Percentiles rank a stretch among this genome's conserved stretches.
phyloP scores from a whole-genome alignment of 2,888 invertebrate genomes.

The Melinaea menophilus region DNA sequence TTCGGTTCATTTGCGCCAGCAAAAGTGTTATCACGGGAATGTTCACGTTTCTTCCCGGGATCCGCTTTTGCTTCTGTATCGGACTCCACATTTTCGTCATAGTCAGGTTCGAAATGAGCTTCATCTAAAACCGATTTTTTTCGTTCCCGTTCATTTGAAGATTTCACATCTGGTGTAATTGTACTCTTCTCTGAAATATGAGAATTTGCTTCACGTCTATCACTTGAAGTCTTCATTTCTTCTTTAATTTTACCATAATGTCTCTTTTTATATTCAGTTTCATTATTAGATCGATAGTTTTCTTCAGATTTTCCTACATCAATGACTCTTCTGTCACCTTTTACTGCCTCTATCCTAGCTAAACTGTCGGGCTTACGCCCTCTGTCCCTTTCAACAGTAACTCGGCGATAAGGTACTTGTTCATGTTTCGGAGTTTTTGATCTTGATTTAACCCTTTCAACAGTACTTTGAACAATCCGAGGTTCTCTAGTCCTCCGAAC shows the following conservation, averaged over 20 bases:
- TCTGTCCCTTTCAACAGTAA: slow-evolving; percentile 72
- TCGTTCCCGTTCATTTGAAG: slow-evolving; percentile 60
- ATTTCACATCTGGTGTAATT: slow-evolving; percentile 76
- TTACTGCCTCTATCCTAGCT: slow-evolving; percentile 45
- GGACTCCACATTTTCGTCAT: slow-evolving; percentile 80
- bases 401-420: slow-evolving; percentile 62
- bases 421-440: slow-evolving; percentile 74
- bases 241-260: slow-evolving; percentile 42
- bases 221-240: slow-evolving; percentile 38
- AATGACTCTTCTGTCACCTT: slow-evolving; percentile 50
- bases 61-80: slow-evolving; percentile 81
- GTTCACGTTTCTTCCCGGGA: slow-evolving; percentile 57
- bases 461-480: slow-evolving; percentile 73
- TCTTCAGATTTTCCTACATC: slow-evolving; percentile 49
- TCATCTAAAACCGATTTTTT: slow-evolving; percentile 85
- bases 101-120: slow-evolving; percentile 85
- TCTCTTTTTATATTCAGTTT: slow-evolving; percentile 45
- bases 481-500: slow-evolving; percentile 73
- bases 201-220: slow-evolving; percentile 25
- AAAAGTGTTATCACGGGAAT: slow-evolving; percentile 44
- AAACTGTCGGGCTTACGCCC: slow-evolving; percentile 56
- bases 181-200: slow-evolving; percentile 34
- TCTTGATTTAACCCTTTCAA: slow-evolving; percentile 75
- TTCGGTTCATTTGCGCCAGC: slow-evolving; percentile 51
- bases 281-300: slow-evolving; percentile 45